These are phyloP conservation scores for Lepus americanus DNA, from an alignment of 2,113 vertebrate species.

Conservation along the genomic window DNA sequence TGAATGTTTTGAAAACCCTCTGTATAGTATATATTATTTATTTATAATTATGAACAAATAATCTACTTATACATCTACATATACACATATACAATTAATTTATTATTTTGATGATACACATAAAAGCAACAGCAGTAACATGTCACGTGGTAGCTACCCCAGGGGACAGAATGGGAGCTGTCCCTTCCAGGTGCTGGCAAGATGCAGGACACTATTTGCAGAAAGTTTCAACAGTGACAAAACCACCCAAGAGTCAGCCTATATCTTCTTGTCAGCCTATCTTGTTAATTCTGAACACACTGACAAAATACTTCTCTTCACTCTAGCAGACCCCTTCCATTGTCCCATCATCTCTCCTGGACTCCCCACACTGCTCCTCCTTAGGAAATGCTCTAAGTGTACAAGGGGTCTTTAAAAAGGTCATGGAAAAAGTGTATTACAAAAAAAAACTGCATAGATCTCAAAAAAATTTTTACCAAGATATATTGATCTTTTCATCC, in stretches of 20 bases:
- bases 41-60: neutral
- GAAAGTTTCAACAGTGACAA: conserved; percentile 22
- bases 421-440: too few relatives aligned
- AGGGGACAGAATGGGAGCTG: neutral
- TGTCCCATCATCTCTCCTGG: neutral
- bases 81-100: neutral
- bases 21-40: neutral
- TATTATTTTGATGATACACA: neutral
- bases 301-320: neutral
- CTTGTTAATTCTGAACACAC: neutral
- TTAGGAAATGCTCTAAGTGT: neutral
- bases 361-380: neutral
- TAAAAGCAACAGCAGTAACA: neutral
- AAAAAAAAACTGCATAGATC: too few relatives aligned
- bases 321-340: neutral
- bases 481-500: too few relatives aligned
- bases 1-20: too few relatives aligned
- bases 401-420: too few relatives aligned
- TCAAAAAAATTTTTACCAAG: too few relatives aligned
- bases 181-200: neutral
- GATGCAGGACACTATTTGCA: neutral
- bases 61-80: neutral
- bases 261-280: neutral
- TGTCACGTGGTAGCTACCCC: neutral
- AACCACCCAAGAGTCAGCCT: neutral